Evolutionary conservation across 2,113 vertebrate species (phyloP), one percentile per base, ranked within the genome.

Genomic region (Coptodon bakossiorum): DNA sequence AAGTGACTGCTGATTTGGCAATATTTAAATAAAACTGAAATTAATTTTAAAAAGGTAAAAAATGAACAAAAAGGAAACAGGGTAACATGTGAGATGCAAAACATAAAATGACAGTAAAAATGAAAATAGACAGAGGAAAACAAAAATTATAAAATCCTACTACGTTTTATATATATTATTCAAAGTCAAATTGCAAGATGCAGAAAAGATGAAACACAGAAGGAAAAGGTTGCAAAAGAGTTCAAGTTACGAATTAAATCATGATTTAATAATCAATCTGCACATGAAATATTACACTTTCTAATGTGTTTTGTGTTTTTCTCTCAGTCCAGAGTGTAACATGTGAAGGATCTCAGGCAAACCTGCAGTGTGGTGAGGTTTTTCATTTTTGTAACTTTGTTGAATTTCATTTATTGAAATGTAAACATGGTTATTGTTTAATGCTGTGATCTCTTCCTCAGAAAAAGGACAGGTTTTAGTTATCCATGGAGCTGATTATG

Each of bases 171-270:
- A 53, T 22, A 54, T 24, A 12, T 54, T 54, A 54, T 54, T 54
- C 2, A 54, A 22, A 54, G n/a, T 24, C 10, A 54, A 10, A 54
- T 54, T 54, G n/a, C n/a, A 24, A n/a, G 53, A 54, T 54, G 53
- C 53, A 54, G 53, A 54, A 54, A 54, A 4, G 53, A 54, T 54
- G n/a, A 54, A 54, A 54, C 31, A 6, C n/a, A 22, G n/a, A 4
- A 54, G 9, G 10, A 22, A 54, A 54, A 22, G n/a, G n/a, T 3
- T 54, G 52, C n/a, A 54, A 54, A 54, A 54, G 3, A 54, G 10
- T 54, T 54, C 3, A 4, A 0, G 2, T 54, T 54, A 0, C 5
- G 0, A 11, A 53, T 53, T 53, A 53, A 53, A 10, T 53, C 19
- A 53, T 53, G 1, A 53, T 0, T 5, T 53, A 52, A 52, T 53